Evolutionary conservation across 2,888 invertebrate genomes (phyloP).

Genomic region (Ptychoptera contaminata): DNA sequence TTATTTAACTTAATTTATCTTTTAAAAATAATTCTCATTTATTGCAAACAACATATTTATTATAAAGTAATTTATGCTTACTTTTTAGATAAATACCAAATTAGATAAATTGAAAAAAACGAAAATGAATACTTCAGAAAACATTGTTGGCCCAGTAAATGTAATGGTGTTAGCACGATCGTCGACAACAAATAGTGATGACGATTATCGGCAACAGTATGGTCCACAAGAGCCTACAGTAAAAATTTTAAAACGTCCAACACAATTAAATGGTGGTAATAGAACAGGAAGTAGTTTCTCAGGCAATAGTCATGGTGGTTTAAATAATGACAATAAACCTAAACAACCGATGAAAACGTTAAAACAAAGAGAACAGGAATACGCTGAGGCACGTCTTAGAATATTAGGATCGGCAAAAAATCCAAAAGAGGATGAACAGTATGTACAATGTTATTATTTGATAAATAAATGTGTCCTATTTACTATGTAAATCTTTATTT

Average conservation of each 20-base stretch:
- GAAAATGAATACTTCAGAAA: conserved; percentile 2
- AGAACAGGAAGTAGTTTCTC: conserved; percentile 17
- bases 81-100: conserved; percentile 16
- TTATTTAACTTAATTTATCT: no score
- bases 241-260: conserved; percentile 64
- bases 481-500: no score
- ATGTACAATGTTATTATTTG: conserved; percentile 12
- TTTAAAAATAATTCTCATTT: no score
- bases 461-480: no score
- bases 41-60: no score
- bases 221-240: conserved; percentile 67
- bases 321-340: conserved; percentile 49
- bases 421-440: conserved; percentile 55
- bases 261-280: conserved; percentile 22
- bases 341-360: conserved; percentile 66
- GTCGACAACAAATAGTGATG: conserved; percentile 53
- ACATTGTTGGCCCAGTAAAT: neutral
- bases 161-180: conserved; percentile 11
- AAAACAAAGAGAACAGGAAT: conserved; percentile 84
- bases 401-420: conserved; percentile 77
- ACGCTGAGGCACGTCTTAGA: conserved; percentile 78
- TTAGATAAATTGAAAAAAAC: conserved; percentile 20
- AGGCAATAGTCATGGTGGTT: conserved; percentile 33
- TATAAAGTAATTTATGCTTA: neutral
- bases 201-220: conserved; percentile 64